Conservation (phyloP, 2,888 invertebrate species). For the Drosophila ochracea region DNA sequence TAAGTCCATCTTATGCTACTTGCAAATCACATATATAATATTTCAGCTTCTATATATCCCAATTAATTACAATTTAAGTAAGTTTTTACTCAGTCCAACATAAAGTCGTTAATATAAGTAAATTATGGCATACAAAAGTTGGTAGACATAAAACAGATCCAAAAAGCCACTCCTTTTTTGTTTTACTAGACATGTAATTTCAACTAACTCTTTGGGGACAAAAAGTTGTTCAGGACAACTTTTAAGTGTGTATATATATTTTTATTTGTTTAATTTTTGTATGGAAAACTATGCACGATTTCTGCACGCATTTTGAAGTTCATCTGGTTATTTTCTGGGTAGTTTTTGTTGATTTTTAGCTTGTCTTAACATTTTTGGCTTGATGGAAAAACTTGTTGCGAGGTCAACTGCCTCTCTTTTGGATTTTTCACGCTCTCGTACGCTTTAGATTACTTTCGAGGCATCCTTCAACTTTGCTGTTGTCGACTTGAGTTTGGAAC, state of each 20-base stretch:
- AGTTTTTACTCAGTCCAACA: background rate
- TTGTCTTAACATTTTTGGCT: slow-evolving; percentile 23
- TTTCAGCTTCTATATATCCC: background rate
- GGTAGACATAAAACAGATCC: background rate
- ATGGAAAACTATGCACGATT: slow-evolving; percentile 54
- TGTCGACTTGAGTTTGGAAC: slow-evolving; percentile 30
- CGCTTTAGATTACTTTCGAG: slow-evolving; percentile 65
- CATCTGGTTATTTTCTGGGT: slow-evolving; percentile 36
- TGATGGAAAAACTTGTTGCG: slow-evolving; percentile 74
- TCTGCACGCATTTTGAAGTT: slow-evolving; percentile 74
- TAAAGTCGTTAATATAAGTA: background rate
- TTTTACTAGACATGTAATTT: background rate
- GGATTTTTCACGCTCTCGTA: slow-evolving; percentile 66
- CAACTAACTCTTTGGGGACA: slow-evolving; percentile 3
- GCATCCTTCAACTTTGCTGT: slow-evolving; percentile 74
- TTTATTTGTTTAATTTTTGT: slow-evolving; percentile 23
- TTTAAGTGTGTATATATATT: slow-evolving; percentile 17
- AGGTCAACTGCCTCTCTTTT: slow-evolving; percentile 77
- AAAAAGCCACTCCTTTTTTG: background rate
- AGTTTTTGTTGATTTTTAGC: slow-evolving; percentile 14
- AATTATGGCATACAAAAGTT: background rate
- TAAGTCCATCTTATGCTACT: background rate
- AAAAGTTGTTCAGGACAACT: slow-evolving; percentile 62
- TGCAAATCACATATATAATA: background rate
- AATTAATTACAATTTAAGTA: background rate